Conservation (phyloP, 2,113 vertebrate genomes). For the Caranx melampygus region DNA sequence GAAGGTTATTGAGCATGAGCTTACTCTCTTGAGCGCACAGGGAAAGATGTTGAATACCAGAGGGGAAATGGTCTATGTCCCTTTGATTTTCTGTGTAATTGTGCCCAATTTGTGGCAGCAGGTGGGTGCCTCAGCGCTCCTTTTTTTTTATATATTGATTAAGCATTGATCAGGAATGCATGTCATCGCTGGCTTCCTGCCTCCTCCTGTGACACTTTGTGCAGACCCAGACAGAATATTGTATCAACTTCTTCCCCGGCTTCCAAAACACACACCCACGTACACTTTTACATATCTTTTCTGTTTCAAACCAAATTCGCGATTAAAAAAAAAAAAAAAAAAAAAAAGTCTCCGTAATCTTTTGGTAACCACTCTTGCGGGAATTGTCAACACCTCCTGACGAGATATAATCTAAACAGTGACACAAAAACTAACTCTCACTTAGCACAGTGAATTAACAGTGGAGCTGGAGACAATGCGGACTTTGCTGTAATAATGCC, state of each 20-base stretch:
- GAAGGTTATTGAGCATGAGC: not conserved
- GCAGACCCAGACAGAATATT: not conserved
- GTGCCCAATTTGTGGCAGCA: slow-evolving; percentile 12
- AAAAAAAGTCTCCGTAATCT: too few relatives aligned
- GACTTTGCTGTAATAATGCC: slow-evolving; percentile 1
- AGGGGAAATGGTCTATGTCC: not conserved
- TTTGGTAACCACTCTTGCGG: not conserved
- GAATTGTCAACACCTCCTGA: not conserved
- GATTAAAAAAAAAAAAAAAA: not conserved
- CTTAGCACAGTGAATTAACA: not conserved
- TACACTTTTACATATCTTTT: too few relatives aligned
- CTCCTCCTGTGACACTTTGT: not conserved
- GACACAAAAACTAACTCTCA: not conserved
- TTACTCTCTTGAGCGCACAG: not conserved
- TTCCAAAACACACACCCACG: not conserved
- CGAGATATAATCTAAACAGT: not conserved
- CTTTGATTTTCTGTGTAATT: slow-evolving; percentile 19
- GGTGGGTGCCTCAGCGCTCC: not conserved
- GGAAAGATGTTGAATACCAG: not conserved
- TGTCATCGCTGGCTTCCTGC: not conserved
- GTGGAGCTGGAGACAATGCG: not conserved
- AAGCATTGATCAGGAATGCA: slow-evolving; percentile 15
- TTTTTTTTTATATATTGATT: slow-evolving; percentile 19
- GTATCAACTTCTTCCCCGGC: too few relatives aligned
- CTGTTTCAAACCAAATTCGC: not conserved